Evolutionary conservation across 1,140 invertebrate species (phyloP).

Genomic region (Drosophila setifemur): DNA sequence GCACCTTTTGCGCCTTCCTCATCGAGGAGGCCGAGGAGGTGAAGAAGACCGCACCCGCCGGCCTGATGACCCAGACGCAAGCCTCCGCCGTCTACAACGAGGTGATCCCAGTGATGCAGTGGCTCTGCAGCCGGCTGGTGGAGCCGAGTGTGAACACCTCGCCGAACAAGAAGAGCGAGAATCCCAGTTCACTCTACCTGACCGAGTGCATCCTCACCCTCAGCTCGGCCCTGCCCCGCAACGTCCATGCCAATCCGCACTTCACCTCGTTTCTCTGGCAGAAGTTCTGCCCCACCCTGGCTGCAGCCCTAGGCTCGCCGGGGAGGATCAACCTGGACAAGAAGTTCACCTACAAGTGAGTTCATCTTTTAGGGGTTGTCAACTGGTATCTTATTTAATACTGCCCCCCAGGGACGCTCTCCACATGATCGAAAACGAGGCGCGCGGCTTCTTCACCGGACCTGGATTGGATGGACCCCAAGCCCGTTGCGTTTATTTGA

Average conservation of each 20-base stretch:
- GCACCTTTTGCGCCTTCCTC: conserved; percentile 91
- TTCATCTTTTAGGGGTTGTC: not conserved
- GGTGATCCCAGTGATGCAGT: conserved; percentile 94
- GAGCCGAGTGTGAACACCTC: conserved; percentile 85
- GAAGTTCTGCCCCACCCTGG: conserved; percentile 93
- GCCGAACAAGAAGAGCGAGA: conserved; percentile 84
- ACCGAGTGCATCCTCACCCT: conserved; percentile 93
- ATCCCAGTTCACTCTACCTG: conserved; percentile 88
- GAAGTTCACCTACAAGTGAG: conserved; percentile 82
- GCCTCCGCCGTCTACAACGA: conserved; percentile 94
- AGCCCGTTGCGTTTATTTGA: conserved; percentile 80
- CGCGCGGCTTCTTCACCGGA: conserved; percentile 79
- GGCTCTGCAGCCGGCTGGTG: conserved; percentile 92
- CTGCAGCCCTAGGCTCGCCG: conserved; percentile 92
- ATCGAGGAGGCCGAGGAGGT: conserved; percentile 82
- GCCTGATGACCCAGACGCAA: conserved; percentile 82
- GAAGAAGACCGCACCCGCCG: conserved; percentile 77
- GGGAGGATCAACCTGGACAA: conserved; percentile 83
- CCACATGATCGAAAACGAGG: conserved; percentile 82
- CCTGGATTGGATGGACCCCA: conserved; percentile 79
- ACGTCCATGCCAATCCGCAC: conserved; percentile 91
- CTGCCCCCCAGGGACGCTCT: conserved; percentile 67
- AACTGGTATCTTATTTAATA: not conserved
- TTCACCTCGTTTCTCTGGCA: conserved; percentile 95
- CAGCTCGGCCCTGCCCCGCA: conserved; percentile 90